Evolutionary conservation across 92 coral and sea anemone species (phyloP), one percentile per base, ranked within the genome.

Genomic region (Parazoanthus swiftii): DNA sequence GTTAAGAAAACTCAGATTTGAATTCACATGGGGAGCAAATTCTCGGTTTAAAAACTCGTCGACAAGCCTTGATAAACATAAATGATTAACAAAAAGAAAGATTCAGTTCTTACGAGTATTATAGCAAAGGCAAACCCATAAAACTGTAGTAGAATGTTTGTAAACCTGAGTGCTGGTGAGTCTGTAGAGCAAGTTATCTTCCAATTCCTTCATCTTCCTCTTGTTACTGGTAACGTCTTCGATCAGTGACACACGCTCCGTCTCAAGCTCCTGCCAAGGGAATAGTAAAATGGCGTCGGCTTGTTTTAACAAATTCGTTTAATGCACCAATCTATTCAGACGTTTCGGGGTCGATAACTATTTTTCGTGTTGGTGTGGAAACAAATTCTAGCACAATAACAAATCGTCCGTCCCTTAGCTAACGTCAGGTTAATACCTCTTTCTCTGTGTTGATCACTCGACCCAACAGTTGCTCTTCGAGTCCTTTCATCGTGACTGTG

Each of bases 381-480:
- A 54, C 59, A 54, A 13, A 14, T 54, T 54, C 59, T 39, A 39
- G 3, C 18, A 11, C 59, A 14, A 54, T 54, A 54, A 1, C 16
- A 39, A 26, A 76, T 2, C 42, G 3, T 42, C 20, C 59, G 18
- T 11, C 18, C 59, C 59, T 14, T 21, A 25, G 39, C 15, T 67
- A n/a, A 11, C 15, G 70, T 5, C 56, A 39, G 29, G 33, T 42
- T 73, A n/a, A 37, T 58, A 95, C 98, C 98, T 95, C 96, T 87
- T 95, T 95, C 79, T 95, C 98, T n/a, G 98, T 95, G 86, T 95
- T 93, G 81, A 95, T 95, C 36, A 95, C 98, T 33, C 98, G 90
- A 25, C 98, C 98, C 13, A 95, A 91, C 46, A 95, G 80, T 85
- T 95, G 98, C 72, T 95, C 98, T 80, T 95, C 98, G 46, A 95